Evolutionary conservation across 2,797 vertebrate species (phyloP).

Genomic region (Sebastes ruberrimus): DNA sequence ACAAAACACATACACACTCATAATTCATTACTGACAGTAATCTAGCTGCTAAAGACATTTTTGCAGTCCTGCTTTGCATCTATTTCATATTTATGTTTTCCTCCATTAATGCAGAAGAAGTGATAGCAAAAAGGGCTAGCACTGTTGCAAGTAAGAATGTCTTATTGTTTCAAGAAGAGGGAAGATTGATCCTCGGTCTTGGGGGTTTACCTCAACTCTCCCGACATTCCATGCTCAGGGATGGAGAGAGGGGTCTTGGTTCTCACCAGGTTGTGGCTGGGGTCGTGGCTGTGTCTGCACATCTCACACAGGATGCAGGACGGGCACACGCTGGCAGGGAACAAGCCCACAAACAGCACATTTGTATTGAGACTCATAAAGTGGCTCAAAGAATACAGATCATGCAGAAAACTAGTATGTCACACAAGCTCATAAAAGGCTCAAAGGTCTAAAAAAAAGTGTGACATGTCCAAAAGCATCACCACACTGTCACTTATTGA

Average conservation of each 20-base stretch:
- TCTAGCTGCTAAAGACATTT: constrained; percentile 37
- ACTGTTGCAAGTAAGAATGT: constrained; percentile 18
- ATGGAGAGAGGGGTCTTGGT: constrained; percentile 89
- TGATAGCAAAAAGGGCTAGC: constrained; percentile 31
- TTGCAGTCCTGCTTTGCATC: constrained; percentile 32
- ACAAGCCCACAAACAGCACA: neutral
- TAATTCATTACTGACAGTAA: constrained; percentile 26
- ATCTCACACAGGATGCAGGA: constrained; percentile 95
- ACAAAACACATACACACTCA: constrained; percentile 54
- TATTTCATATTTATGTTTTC: constrained; percentile 18
- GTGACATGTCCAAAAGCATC: neutral
- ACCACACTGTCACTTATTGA: neutral
- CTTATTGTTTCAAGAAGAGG: constrained; percentile 19
- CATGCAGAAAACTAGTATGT: neutral
- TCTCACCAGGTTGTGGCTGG: constrained; percentile 91
- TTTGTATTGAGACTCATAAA: neutral
- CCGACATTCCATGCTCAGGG: constrained; percentile 82
- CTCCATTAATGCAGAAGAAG: constrained; percentile 34
- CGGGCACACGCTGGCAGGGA: constrained; percentile 86
- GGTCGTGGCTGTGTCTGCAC: constrained; percentile 89
- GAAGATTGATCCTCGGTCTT: constrained; percentile 41
- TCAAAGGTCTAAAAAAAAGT: neutral
- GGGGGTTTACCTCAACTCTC: constrained; percentile 82
- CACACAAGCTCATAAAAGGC: neutral
- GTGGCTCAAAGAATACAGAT: neutral